A percentile compares a stretch with the other conserved stretches of the same genome.
Conservation (phyloP, 2,888 invertebrate genomes). For the Diarsia brunnea region DNA sequence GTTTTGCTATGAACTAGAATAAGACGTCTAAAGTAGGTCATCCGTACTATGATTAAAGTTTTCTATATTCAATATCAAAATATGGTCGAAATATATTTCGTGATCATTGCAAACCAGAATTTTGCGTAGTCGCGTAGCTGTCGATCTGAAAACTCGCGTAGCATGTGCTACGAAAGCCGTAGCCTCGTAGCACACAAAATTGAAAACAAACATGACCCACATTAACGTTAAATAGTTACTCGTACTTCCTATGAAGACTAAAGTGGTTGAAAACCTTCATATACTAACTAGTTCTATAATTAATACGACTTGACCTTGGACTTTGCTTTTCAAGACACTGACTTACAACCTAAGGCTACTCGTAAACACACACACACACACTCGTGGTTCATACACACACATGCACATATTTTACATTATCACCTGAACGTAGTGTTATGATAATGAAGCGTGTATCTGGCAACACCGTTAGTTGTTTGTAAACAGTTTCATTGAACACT, state of each 20-base stretch:
- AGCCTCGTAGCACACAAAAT: conserved; percentile 22
- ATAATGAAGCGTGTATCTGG: conserved; percentile 64
- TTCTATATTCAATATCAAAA: neutral
- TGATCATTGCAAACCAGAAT: neutral
- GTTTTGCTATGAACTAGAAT: conserved; percentile 11
- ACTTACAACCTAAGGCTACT: conserved; percentile 20
- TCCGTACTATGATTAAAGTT: neutral
- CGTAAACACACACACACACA: conserved; percentile 13
- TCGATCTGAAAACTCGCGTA: conserved; percentile 21
- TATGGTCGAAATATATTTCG: neutral
- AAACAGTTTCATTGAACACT: conserved; percentile 66
- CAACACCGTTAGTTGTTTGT: conserved; percentile 65
- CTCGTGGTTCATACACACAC: neutral
- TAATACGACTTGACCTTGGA: conserved; percentile 31
- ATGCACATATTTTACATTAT: conserved; percentile 31
- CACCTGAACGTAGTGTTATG: conserved; percentile 65
- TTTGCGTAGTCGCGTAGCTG: conserved; percentile 21
- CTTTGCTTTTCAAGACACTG: conserved; percentile 22
- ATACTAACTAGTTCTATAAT: conserved; percentile 17
- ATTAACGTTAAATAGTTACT: neutral
- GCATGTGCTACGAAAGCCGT: conserved; percentile 36
- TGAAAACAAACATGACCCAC: neutral
- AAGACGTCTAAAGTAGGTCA: conserved; percentile 1
- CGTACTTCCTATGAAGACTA: neutral
- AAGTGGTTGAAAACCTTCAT: neutral